These are phyloP conservation scores for Montipora efflorescens DNA, from an alignment of 64 coral and sea anemone species.

Conservation along the genomic window DNA sequence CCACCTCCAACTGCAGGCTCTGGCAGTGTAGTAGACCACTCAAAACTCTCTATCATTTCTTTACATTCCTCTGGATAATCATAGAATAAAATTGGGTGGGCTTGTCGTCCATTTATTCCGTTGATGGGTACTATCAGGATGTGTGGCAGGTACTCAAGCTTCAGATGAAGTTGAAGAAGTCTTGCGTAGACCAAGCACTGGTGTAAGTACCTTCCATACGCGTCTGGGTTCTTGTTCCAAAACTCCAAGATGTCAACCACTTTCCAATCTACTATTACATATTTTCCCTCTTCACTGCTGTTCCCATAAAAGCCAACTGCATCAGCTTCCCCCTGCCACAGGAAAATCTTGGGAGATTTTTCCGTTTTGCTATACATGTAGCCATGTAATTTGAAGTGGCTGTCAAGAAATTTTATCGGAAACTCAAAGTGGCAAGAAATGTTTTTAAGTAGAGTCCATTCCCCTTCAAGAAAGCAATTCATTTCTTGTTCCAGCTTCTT, in stretches of 20 bases:
- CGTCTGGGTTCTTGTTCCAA: not conserved
- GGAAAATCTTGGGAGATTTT: conserved; percentile 6
- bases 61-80: conserved; percentile 44
- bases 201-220: conserved; percentile 29
- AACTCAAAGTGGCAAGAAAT: too few relatives aligned
- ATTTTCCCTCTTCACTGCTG: not conserved
- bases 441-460: too few relatives aligned
- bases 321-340: conserved; percentile 47
- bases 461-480: too few relatives aligned
- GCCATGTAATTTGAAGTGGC: conserved; percentile 30
- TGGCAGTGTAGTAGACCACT: not conserved
- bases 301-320: conserved; percentile 12
- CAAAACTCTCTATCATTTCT: not conserved
- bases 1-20: too few relatives aligned
- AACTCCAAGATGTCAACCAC: conserved; percentile 28
- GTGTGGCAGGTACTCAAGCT: conserved; percentile 29
- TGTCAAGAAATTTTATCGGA: not conserved
- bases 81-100: not conserved
- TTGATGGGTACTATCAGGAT: conserved; percentile 52
- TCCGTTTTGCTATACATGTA: conserved; percentile 5
- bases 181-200: conserved; percentile 53
- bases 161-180: conserved; percentile 47
- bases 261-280: conserved; percentile 52
- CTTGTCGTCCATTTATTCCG: not conserved
- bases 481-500: too few relatives aligned